These are phyloP conservation scores for Lydus trimaculatus DNA, from an alignment of 2,888 invertebrate genomes.

Conservation along the genomic window DNA sequence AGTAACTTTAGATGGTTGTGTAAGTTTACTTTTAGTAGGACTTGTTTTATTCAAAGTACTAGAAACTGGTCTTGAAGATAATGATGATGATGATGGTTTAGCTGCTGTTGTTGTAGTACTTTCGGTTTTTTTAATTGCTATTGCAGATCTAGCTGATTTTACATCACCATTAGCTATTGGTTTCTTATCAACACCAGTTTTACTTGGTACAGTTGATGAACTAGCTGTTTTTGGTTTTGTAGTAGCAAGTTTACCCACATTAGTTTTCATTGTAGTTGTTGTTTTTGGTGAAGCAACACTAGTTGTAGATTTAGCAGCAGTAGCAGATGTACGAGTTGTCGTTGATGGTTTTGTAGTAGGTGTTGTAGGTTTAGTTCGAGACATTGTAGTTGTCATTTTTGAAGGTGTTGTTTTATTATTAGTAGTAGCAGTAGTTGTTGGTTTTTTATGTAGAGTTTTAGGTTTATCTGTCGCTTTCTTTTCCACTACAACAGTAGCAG, in stretches of 20 bases:
- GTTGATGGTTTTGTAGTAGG: conserved; percentile 22
- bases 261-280: conserved; percentile 28
- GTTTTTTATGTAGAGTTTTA: conserved; percentile 35
- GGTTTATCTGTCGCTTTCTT: conserved; percentile 41
- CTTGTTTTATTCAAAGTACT: conserved; percentile 21
- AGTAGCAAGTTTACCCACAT: not conserved
- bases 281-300: conserved; percentile 31
- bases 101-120: conserved; percentile 23
- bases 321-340: conserved; percentile 18
- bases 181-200: conserved; percentile 60
- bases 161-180: conserved; percentile 66
- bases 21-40: conserved; percentile 27
- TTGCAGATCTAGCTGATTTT: conserved; percentile 52
- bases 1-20: conserved; percentile 29
- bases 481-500: conserved; percentile 38
- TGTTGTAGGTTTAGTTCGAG: conserved; percentile 32
- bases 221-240: conserved; percentile 20
- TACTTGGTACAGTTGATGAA: conserved; percentile 18
- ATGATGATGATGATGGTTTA: conserved; percentile 31
- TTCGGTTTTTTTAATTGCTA: conserved; percentile 29
- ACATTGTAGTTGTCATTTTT: conserved; percentile 31
- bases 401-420: conserved; percentile 33
- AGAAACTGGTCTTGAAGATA: conserved; percentile 40
- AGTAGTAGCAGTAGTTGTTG: conserved; percentile 25
- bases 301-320: conserved; percentile 18